Evolutionary conservation across 2,888 invertebrate genomes (phyloP), one percentile per base, ranked within the genome.

Genomic region (Megastigmus dorsalis): DNA sequence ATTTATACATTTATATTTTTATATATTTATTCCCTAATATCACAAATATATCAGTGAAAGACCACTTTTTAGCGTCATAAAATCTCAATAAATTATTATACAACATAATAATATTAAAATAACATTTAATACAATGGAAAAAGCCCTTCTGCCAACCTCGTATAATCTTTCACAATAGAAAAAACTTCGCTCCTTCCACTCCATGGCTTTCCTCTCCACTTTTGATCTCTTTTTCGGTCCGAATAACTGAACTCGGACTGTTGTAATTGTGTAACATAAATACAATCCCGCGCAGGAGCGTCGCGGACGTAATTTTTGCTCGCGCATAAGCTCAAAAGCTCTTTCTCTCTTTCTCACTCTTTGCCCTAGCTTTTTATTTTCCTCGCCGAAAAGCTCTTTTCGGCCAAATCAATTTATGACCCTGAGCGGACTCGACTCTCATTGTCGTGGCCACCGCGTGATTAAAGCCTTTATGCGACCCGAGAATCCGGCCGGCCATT

Each of bases 391-490:
- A 82, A 83, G 83, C 82, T 84, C 82, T 84, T n/a, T 84, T 83
- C 82, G 84, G 38, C 70, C 87, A 87, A 87, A 87, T 87, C 87
- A 87, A 87, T 87, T 87, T 87, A 87, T 86, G 86, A 84, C 84
- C n/a, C 82, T 82, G 43, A 26, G 26, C 57, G 10, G 18, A 26
- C 45, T 36, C n/a, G n/a, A n/a, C 28, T 85, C 85, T 85, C 87
- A 87, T 86, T 86, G 87, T 86, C 84, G 85, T 73, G 76, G 76
- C 72, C 77, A 79, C 80, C 83, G 80, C 80, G 82, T 81, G 82
- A 84, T 83, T 86, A 86, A 86, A 84, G 83, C 86, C 83, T 85
- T 85, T 84, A 85, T 84, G 81, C 41, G 83, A n/a, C n/a, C n/a
- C n/a, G 74, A 77, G 60, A 30, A 59, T 72, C 79, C 79, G n/a